Evolutionary conservation across 2,797 vertebrate species (phyloP).

Genomic region (Molossus molossus): DNA sequence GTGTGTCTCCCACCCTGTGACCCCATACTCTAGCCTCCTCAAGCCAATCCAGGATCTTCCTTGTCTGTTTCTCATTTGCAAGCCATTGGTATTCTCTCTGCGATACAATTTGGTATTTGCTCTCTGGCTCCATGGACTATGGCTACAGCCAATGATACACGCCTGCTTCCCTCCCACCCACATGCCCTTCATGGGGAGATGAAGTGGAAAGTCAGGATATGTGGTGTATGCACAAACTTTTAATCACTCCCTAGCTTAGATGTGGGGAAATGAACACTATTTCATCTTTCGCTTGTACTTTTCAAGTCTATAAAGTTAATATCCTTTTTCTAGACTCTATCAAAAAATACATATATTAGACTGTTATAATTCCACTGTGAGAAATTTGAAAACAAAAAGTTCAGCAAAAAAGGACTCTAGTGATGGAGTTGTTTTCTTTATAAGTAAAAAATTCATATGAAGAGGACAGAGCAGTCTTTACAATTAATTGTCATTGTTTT

Average conservation of each 20-base stretch:
- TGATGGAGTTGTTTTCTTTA: background rate
- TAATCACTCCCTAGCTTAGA: background rate
- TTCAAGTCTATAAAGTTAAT: background rate
- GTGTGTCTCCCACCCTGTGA: accelerated
- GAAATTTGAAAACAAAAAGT: background rate
- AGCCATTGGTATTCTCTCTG: background rate
- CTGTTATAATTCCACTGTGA: background rate
- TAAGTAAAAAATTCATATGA: background rate
- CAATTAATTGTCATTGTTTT: background rate
- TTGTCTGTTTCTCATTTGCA: background rate
- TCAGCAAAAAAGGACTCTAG: background rate
- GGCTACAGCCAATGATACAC: background rate
- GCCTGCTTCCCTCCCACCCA: background rate
- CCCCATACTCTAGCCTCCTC: background rate
- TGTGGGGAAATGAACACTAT: background rate
- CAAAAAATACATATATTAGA: background rate
- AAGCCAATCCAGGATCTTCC: background rate
- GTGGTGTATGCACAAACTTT: background rate
- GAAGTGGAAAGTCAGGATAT: background rate
- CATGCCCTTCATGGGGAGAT: background rate
- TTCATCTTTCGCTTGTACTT: background rate
- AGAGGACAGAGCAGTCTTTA: background rate
- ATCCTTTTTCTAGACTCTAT: background rate
- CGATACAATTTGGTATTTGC: background rate
- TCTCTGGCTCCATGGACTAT: background rate